Evolutionary conservation across 2,797 vertebrate species (phyloP).

Genomic region (Crenichthys baileyi): DNA sequence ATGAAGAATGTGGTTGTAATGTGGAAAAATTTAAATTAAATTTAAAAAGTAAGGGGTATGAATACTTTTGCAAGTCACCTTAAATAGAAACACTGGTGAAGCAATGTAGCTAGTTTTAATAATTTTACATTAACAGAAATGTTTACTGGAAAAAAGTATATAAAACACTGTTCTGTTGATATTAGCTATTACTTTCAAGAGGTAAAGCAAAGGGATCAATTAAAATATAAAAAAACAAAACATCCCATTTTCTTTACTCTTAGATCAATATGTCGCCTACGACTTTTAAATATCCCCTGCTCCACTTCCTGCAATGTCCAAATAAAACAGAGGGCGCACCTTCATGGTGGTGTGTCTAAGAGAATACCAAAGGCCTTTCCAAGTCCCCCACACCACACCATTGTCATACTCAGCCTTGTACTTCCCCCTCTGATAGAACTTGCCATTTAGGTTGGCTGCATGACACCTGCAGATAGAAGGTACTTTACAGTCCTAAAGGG

Average conservation of each 20-base stretch:
- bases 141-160: constrained; percentile 9
- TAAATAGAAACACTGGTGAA: constrained; percentile 31
- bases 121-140: constrained; percentile 31
- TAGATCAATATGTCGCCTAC: neutral
- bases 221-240: constrained; percentile 34
- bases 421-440: constrained; percentile 83
- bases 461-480: constrained; percentile 82
- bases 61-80: neutral
- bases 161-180: neutral
- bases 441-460: constrained; percentile 88
- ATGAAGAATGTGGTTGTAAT: neutral
- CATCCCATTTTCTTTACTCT: constrained; percentile 3
- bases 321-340: constrained; percentile 82
- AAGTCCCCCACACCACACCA: constrained; percentile 89
- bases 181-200: constrained; percentile 18
- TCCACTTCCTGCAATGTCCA: constrained; percentile 84
- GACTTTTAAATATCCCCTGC: constrained; percentile 72
- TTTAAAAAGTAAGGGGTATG: neutral
- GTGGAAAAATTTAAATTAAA: neutral
- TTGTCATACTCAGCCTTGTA: constrained; percentile 84
- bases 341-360: constrained; percentile 90
- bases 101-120: constrained; percentile 51
- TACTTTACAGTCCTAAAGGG: neutral
- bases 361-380: constrained; percentile 91
- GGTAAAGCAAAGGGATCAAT: constrained; percentile 31